These are phyloP conservation scores for Neopipo cinnamomea DNA, from an alignment of 2,113 vertebrate species.

Conservation along the genomic window DNA sequence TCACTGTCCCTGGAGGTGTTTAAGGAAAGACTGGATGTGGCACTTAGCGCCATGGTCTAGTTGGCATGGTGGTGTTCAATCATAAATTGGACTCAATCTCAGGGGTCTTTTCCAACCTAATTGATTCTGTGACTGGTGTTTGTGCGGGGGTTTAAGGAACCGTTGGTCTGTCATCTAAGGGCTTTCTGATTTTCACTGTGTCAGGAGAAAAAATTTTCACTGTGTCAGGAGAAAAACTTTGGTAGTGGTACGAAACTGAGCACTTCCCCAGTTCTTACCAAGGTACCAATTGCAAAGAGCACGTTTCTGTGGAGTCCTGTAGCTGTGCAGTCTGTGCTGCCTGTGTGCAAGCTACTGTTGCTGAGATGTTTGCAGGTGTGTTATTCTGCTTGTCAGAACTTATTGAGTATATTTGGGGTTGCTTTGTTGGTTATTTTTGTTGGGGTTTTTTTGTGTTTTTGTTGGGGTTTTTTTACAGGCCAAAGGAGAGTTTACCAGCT, in stretches of 20 bases:
- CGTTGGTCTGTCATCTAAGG: accelerated
- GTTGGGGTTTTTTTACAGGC: background rate
- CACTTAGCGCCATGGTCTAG: background rate
- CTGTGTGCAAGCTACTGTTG: accelerated
- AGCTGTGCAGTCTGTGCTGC: accelerated
- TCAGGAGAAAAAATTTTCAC: background rate
- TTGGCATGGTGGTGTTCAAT: background rate
- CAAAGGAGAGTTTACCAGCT: background rate
- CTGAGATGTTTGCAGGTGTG: background rate
- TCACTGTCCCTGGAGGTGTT: background rate
- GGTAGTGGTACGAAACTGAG: accelerated
- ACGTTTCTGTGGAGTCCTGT: background rate
- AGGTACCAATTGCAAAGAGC: background rate
- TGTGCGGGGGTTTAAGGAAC: background rate
- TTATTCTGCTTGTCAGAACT: background rate
- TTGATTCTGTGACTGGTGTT: background rate
- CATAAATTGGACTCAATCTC: background rate
- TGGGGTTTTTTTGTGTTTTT: too few relatives aligned
- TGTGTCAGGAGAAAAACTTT: accelerated
- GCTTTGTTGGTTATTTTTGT: background rate
- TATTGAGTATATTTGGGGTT: background rate
- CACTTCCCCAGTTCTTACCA: accelerated
- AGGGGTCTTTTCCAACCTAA: background rate
- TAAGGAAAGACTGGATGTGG: background rate
- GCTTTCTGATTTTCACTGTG: background rate